Evolutionary conservation across 2,113 vertebrate genomes (phyloP).

Genomic region (Rissa tridactyla): DNA sequence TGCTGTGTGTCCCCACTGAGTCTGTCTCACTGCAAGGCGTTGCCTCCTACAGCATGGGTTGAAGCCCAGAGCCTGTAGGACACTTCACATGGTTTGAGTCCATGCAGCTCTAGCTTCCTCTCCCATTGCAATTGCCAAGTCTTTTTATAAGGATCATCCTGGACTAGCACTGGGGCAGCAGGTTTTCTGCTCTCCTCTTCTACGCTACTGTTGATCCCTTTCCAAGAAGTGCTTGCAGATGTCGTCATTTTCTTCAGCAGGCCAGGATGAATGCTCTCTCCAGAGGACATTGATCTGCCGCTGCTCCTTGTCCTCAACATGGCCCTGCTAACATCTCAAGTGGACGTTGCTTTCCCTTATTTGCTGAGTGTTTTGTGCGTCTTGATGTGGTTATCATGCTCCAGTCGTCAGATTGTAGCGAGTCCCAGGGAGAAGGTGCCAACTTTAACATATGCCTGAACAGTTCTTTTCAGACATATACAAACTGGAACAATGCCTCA

Average conservation of each 20-base stretch:
- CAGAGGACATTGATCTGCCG: not conserved
- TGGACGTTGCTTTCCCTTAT: constrained; percentile 36
- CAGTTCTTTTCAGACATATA: constrained; percentile 69
- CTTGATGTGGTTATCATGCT: not conserved
- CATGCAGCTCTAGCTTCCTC: not conserved
- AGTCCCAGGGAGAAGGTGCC: constrained; percentile 59
- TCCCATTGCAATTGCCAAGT: fast-evolving
- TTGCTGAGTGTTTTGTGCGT: not conserved
- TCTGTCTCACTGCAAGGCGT: not conserved
- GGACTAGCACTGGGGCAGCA: not conserved
- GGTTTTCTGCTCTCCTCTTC: not conserved
- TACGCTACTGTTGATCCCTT: not conserved
- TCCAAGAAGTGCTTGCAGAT: not conserved
- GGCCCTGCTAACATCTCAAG: not conserved
- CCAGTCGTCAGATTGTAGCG: constrained; percentile 43
- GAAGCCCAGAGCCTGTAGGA: not conserved
- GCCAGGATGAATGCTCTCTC: not conserved
- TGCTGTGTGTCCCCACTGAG: not conserved
- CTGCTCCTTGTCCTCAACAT: not conserved
- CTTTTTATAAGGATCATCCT: not conserved
- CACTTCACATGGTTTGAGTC: not conserved
- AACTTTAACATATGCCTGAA: constrained; percentile 65
- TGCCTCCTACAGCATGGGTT: not conserved
- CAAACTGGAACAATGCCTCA: constrained; percentile 66
- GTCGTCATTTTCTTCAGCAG: fast-evolving